Conservation (phyloP, 2,888 invertebrate species). For the Stenotaenia linearis region DNA sequence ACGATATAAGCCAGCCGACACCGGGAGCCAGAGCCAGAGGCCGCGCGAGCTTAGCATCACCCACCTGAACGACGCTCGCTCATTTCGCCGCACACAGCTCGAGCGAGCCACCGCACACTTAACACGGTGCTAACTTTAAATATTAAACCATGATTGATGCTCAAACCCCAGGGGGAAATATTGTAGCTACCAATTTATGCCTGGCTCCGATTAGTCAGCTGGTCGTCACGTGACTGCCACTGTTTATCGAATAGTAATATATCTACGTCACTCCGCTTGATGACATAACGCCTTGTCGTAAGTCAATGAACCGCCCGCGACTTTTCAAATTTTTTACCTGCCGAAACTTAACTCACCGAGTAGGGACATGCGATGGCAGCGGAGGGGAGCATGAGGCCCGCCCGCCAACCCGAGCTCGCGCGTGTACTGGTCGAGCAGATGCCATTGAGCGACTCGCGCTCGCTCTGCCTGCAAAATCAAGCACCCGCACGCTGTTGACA, state of each 20-base stretch:
- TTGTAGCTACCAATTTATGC: conserved; percentile 30
- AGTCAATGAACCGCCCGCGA: conserved; percentile 34
- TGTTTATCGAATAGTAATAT: conserved; percentile 34
- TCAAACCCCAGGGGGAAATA: conserved; percentile 21
- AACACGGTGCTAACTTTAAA: conserved; percentile 17
- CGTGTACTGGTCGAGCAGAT: neutral
- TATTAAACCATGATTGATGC: conserved; percentile 30
- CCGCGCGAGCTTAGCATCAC: neutral
- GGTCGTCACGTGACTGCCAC: conserved; percentile 30
- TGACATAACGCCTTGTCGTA: conserved; percentile 31
- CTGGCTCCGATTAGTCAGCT: conserved; percentile 33
- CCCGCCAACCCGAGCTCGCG: conserved; percentile 1
- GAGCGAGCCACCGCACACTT: neutral
- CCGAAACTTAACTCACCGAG: neutral
- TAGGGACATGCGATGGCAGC: neutral
- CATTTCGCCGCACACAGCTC: neutral
- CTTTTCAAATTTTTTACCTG: conserved; percentile 31
- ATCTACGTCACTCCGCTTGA: conserved; percentile 31
- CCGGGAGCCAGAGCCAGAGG: neutral
- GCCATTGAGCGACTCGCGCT: conserved; percentile 16
- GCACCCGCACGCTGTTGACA: conserved; percentile 24
- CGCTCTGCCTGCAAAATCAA: conserved; percentile 2
- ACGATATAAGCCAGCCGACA: conserved; percentile 2
- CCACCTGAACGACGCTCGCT: neutral
- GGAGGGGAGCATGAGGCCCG: neutral